Evolutionary conservation across 2,888 invertebrate species (phyloP).

Genomic region (Ectemnius cavifrons): DNA sequence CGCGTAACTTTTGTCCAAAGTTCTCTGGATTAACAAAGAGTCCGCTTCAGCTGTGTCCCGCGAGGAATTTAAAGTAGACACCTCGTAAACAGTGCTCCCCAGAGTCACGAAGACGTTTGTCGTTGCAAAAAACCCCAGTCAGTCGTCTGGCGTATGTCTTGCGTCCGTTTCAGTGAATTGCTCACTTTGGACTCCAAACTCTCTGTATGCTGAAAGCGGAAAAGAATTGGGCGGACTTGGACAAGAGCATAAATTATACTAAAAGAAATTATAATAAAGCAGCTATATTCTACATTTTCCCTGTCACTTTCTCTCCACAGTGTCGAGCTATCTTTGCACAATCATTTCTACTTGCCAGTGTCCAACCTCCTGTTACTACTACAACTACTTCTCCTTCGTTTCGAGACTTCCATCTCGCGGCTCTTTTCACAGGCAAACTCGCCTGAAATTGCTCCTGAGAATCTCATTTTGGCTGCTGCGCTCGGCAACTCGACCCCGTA

Average conservation of each 20-base stretch:
- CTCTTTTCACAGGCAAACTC: slow-evolving; percentile 57
- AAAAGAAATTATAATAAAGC: slow-evolving; percentile 50
- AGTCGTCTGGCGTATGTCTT: too few species aligned
- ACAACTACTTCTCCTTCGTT: slow-evolving; percentile 18
- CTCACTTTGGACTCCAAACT: too few species aligned
- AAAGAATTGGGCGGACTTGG: slow-evolving; percentile 23
- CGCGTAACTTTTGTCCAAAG: too few species aligned
- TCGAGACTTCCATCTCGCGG: slow-evolving; percentile 43
- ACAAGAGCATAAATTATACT: slow-evolving; percentile 34
- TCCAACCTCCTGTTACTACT: slow-evolving; percentile 23
- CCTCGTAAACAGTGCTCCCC: too few species aligned
- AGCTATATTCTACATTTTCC: slow-evolving; percentile 20
- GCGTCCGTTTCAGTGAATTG: too few species aligned
- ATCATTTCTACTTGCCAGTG: too few species aligned
- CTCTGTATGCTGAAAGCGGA: neutral
- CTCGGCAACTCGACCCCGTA: neutral
- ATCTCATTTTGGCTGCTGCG: slow-evolving; percentile 56
- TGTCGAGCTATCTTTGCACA: neutral
- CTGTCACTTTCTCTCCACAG: neutral
- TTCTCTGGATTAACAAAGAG: too few species aligned
- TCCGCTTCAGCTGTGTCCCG: too few species aligned
- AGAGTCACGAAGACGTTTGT: too few species aligned
- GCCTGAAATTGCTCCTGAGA: slow-evolving; percentile 61
- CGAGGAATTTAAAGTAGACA: too few species aligned
- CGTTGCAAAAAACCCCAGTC: too few species aligned